A percentile compares a stretch with the other conserved stretches of the same genome.
phyloP scores from a whole-genome alignment of 1,140 invertebrate species.

The Drosophila kanapiae region DNA sequence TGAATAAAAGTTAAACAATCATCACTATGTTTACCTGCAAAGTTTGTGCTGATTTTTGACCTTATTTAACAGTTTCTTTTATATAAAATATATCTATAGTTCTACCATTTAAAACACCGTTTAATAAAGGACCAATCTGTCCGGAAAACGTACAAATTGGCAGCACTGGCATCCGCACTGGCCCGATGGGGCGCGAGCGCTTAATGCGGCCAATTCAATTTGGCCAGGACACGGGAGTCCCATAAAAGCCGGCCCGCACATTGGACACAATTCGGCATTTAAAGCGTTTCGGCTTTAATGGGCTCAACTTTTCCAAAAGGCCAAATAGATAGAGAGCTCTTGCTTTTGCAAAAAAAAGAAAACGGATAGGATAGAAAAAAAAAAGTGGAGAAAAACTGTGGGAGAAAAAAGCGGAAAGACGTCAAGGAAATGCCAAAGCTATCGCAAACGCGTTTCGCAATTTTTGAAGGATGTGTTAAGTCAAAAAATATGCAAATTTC shows the following conservation, averaged over 20 bases:
- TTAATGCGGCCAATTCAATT: constrained; percentile 75
- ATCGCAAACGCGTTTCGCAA: constrained; percentile 82
- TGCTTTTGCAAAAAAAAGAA: background rate
- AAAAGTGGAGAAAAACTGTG: constrained; percentile 34
- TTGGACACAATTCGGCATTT: constrained; percentile 36
- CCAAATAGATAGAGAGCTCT: constrained; percentile 23
- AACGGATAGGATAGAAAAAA: constrained; percentile 8
- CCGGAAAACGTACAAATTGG: constrained; percentile 5
- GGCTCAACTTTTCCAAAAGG: constrained; percentile 42
- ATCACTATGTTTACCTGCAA: too few relatives aligned
- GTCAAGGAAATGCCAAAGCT: constrained; percentile 82
- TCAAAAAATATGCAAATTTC: constrained; percentile 82
- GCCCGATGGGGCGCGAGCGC: constrained; percentile 24
- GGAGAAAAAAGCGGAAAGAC: constrained; percentile 66
- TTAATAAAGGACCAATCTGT: constrained; percentile 4
- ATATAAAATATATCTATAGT: too few relatives aligned
- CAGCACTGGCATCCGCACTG: constrained; percentile 7
- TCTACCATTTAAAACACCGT: too few relatives aligned
- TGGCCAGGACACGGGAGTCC: constrained; percentile 52
- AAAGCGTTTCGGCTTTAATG: constrained; percentile 53
- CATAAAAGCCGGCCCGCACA: constrained; percentile 33
- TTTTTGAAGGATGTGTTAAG: constrained; percentile 84
- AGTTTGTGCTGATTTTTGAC: background rate
- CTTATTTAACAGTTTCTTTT: too few relatives aligned
- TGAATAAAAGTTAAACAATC: too few relatives aligned